Evolutionary conservation across 2,888 invertebrate species (phyloP), one percentile per base, ranked within the genome.

Genomic region (Rotaria magnacalcarata): DNA sequence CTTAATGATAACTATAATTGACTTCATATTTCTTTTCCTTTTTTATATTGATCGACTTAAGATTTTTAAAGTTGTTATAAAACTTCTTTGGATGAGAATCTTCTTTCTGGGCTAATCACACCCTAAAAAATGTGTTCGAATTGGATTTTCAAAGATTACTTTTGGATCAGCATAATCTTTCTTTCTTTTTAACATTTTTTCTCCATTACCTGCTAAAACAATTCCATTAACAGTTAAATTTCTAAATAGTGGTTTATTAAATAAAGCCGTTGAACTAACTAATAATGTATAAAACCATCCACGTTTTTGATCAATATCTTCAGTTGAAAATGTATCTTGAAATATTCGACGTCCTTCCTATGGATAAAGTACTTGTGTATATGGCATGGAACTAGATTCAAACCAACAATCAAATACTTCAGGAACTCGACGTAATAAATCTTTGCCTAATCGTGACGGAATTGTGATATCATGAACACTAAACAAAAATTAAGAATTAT

Each of bases 381-480:
- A 99, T 0, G 99, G 99, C 99, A 99, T 99, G 41, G 96, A 96
- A 8, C 99, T 98, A 0, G 97, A 97, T 91, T 99, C 99, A 92
- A 99, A 99, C 99, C 99, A 99, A 90, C 99, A 99, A 91, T 99
- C 99, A 91, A 99, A 99, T 0, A 99, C 98, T 92, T 98, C 97
- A 0, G 94, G 90, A 8, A 99, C 94, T 86, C 99, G 93, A 88
- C 93, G 93, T 54, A 99, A 92, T 21, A 95, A 95, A 6, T 96
- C 95, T 87, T 94, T 93, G 11, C 96, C 97, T 0, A 94, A 93
- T 58, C 94, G 93, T 0, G 98, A 98, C 0, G 97, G 97, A 89
- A 99, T 98, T 89, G 95, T 95, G 87, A 99, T 92, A 89, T 94
- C 93, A 91, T 99, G 99, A 88, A 99, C 94, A 89, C 93, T 21